Evolutionary conservation across 1,140 invertebrate species (phyloP).

Genomic region (Drosophila busckii): DNA sequence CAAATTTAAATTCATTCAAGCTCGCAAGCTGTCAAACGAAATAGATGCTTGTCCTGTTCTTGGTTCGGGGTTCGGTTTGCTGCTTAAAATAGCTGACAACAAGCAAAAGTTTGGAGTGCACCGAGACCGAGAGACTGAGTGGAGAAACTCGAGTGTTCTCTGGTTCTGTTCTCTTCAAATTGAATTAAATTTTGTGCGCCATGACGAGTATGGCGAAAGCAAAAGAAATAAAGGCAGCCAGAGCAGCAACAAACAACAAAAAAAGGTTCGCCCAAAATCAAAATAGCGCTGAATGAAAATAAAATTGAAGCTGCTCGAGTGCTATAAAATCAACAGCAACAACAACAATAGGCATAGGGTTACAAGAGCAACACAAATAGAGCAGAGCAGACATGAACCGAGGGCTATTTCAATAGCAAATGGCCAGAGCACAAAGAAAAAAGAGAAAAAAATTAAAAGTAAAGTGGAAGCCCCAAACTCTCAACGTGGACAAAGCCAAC

Average conservation of each 20-base stretch:
- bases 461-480: background rate
- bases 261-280: constrained; percentile 34
- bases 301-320: constrained; percentile 30
- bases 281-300: constrained; percentile 41
- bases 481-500: too few species aligned
- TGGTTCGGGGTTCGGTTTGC: background rate
- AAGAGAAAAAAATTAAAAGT: too few species aligned
- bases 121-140: background rate
- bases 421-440: too few species aligned
- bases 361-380: constrained; percentile 12
- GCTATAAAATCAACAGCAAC: constrained; percentile 35
- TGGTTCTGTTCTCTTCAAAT: too few species aligned
- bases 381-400: constrained; percentile 11
- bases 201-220: background rate
- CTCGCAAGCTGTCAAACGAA: too few species aligned
- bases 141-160: constrained; percentile 26
- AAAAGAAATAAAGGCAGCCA: background rate
- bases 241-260: background rate
- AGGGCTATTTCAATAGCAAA: background rate
- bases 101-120: constrained; percentile 7
- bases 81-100: constrained; percentile 21
- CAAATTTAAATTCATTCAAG: too few species aligned
- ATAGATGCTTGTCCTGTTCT: constrained; percentile 8
- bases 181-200: constrained; percentile 39
- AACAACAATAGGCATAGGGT: constrained; percentile 12